phyloP scores from a whole-genome alignment of 2,797 vertebrate species.

The Sitta carolinensis region DNA sequence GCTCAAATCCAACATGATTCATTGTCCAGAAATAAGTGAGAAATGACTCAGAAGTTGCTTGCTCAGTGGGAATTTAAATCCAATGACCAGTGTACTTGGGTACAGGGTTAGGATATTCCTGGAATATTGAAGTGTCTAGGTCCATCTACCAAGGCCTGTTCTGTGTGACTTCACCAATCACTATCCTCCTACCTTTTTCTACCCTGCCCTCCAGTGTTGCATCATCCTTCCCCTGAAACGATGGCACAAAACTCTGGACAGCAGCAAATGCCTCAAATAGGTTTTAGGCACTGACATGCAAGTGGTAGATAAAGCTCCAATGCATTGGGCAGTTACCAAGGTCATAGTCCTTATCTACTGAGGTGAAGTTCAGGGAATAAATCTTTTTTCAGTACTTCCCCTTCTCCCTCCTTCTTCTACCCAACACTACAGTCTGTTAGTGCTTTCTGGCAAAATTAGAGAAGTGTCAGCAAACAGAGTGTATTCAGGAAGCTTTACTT shows the following conservation, averaged over 20 bases:
- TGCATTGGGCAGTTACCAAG: not conserved
- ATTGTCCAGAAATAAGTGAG: not conserved
- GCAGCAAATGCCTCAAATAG: not conserved
- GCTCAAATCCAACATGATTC: not conserved
- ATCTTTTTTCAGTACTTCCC: not conserved
- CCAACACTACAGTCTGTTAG: not conserved
- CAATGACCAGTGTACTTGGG: not conserved
- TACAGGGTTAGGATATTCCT: not conserved
- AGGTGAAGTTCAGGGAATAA: not conserved
- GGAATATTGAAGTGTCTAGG: not conserved
- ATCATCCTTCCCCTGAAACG: not conserved
- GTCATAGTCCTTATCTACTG: not conserved
- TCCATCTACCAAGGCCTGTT: not conserved
- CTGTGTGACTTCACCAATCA: not conserved
- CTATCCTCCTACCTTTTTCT: not conserved
- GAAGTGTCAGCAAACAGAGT: not conserved
- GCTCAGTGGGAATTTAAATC: not conserved
- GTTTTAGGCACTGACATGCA: rapidly evolving
- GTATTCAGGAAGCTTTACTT: not conserved
- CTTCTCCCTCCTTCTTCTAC: not conserved
- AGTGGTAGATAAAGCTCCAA: not conserved
- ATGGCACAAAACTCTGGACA: not conserved
- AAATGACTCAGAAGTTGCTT: not conserved
- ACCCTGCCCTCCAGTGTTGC: not conserved
- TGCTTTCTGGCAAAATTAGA: not conserved